Base-by-base conservation (phyloP, 2,888 invertebrate species). In the Polia nebulosa region DNA sequence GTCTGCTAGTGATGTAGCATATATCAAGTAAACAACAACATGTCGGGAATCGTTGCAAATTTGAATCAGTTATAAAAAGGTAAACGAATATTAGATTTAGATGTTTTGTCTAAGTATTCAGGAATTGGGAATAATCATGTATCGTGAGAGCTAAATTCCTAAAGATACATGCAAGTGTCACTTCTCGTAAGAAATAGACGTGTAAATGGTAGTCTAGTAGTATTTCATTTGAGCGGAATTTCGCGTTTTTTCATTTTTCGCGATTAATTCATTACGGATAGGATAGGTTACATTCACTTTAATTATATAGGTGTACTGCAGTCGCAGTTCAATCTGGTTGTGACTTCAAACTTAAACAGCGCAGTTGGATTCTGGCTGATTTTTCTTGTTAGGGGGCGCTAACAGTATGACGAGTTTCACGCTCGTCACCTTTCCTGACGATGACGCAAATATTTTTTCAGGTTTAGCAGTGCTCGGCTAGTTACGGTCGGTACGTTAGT, bases 401-500 rank as follows among this genome's bases (percentile, higher is more conserved):
- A 49, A 39, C 39, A 6, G 20, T 27, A 36, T 22, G 34, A 52
- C 8, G n/a, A n/a, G n/a, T n/a, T n/a, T n/a, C n/a, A n/a, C n/a
- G n/a, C n/a, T n/a, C n/a, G n/a, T n/a, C n/a, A 49, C 13, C 39
- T 29, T 49, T 55, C 4, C 13, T 34, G 1, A 41, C 11, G 11
- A 49, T 49, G 15, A 52, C 15, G 15, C 7, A 39, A 39, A 52
- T 41, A 44, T 49, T 55, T 63, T 53, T 60, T 67, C 51, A 17
- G 15, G 20, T 39, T 58, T 49, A 49, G 20, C 47, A 22, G 32
- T 22, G 34, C 72, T 55, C 29, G 57, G 56, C 39, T 63, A 55
- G 49, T 61, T 67, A 36, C 13, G 7, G 34, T 58, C 41, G 41
- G 34, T 74, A 57, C 27, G 45, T 61, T 47, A 56, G 78, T 60